A percentile compares a stretch with the other conserved stretches of the same genome.
Conservation (phyloP, 2,888 invertebrate genomes). For the Agonopterix subpropinquella region DNA sequence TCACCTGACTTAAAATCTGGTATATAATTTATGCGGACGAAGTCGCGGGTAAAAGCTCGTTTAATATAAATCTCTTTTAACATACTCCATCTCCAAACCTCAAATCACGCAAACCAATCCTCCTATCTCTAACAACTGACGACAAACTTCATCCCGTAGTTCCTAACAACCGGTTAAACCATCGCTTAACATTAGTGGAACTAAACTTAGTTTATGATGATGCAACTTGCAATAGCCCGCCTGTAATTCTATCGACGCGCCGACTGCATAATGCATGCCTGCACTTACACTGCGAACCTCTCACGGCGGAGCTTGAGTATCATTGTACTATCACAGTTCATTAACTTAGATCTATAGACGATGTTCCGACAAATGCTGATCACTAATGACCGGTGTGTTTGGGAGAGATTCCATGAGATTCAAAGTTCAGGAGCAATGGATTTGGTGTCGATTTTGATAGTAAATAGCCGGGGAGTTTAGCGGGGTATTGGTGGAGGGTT, state of each 20-base stretch:
- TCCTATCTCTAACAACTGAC: neutral
- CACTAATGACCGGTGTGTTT: conserved; percentile 18
- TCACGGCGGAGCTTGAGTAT: conserved; percentile 27
- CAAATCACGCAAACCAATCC: too few species aligned
- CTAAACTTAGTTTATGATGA: conserved; percentile 46
- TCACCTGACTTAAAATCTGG: too few species aligned
- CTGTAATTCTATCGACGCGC: conserved; percentile 32
- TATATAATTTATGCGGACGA: too few species aligned
- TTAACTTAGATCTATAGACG: conserved; percentile 17
- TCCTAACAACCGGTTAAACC: conserved; percentile 33
- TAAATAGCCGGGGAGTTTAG: neutral
- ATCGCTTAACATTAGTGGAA: conserved; percentile 39
- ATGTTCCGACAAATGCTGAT: neutral
- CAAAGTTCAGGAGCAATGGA: neutral
- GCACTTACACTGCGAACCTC: conserved; percentile 52
- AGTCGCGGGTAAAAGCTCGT: too few species aligned
- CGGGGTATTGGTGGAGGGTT: conserved; percentile 19
- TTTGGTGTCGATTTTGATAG: neutral
- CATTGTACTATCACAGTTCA: conserved; percentile 27
- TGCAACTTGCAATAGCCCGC: conserved; percentile 20
- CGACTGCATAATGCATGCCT: conserved; percentile 58
- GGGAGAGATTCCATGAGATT: neutral
- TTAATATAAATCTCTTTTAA: too few species aligned
- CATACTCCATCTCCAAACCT: too few species aligned
- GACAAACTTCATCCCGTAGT: conserved; percentile 13